Conservation (phyloP, 2,113 vertebrate genomes). For the Accipiter cooperii region DNA sequence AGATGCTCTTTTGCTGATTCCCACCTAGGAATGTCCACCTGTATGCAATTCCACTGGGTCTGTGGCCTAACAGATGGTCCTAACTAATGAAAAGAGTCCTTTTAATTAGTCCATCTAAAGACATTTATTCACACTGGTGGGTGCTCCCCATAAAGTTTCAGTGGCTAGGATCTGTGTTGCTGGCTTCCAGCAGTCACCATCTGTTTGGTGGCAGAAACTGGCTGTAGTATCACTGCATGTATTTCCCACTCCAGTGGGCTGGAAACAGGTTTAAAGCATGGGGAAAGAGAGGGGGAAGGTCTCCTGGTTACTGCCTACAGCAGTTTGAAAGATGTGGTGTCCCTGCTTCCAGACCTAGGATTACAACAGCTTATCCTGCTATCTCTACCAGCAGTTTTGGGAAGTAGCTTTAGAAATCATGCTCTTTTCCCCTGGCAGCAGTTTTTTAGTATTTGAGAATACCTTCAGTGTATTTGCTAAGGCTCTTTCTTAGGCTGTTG, state of each 20-base stretch:
- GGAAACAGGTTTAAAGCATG: constrained; percentile 64
- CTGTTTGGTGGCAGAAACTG: constrained; percentile 79
- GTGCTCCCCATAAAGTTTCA: constrained; percentile 76
- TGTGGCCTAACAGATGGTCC: constrained; percentile 80
- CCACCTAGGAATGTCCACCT: constrained; percentile 63
- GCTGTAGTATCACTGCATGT: constrained; percentile 54
- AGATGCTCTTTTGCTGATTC: not conserved
- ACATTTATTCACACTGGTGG: constrained; percentile 78
- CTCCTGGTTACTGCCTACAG: constrained; percentile 26
- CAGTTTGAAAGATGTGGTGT: constrained; percentile 45
- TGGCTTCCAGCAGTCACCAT: constrained; percentile 84
- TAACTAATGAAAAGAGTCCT: constrained; percentile 79
- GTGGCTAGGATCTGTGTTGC: constrained; percentile 69
- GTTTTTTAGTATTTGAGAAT: constrained; percentile 38
- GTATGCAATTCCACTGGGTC: constrained; percentile 72
- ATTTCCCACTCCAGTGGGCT: constrained; percentile 77
- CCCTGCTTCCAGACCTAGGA: constrained; percentile 45
- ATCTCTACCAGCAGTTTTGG: constrained; percentile 31
- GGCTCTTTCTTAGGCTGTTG: not conserved
- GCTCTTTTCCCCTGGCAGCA: constrained; percentile 18
- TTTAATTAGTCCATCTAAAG: constrained; percentile 88
- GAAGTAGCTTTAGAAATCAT: constrained; percentile 47
- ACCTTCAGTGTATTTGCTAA: constrained; percentile 18
- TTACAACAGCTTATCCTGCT: constrained; percentile 60
- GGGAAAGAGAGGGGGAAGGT: not conserved